Evolutionary conservation across 2,888 invertebrate species (phyloP).

Genomic region (Drosophila stalkeri): DNA sequence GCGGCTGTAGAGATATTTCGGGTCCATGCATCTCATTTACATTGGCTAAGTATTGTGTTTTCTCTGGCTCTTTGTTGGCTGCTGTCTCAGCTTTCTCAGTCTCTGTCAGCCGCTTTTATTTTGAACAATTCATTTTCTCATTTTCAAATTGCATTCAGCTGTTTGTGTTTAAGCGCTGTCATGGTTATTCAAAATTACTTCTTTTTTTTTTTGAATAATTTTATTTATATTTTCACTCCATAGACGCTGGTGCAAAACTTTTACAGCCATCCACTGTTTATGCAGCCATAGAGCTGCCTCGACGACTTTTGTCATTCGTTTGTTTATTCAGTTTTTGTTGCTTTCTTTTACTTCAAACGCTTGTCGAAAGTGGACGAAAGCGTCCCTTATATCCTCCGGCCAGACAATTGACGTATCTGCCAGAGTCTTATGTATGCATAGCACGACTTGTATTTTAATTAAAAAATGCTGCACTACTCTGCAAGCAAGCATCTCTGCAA

Average conservation of each 20-base stretch:
- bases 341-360: slow-evolving; percentile 32
- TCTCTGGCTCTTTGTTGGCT: slow-evolving; percentile 32
- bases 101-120: slow-evolving; percentile 49
- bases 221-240: slow-evolving; percentile 68
- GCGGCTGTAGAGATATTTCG: slow-evolving; percentile 47
- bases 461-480: slow-evolving; percentile 23
- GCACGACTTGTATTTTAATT: slow-evolving; percentile 59
- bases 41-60: slow-evolving; percentile 34
- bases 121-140: slow-evolving; percentile 58
- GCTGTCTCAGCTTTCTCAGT: slow-evolving; percentile 24
- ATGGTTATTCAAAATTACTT: slow-evolving; percentile 72
- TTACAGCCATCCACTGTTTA: slow-evolving; percentile 10
- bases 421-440: slow-evolving; percentile 9
- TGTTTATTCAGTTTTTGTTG: slow-evolving; percentile 64
- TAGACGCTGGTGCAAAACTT: slow-evolving; percentile 39
- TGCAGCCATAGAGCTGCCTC: slow-evolving; percentile 20
- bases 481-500: slow-evolving; percentile 2
- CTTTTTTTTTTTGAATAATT: slow-evolving; percentile 69
- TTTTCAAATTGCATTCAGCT: slow-evolving; percentile 74
- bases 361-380: slow-evolving; percentile 54
- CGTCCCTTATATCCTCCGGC: slow-evolving; percentile 6
- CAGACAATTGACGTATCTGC: slow-evolving; percentile 48
- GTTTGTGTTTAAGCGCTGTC: slow-evolving; percentile 68
- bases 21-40: slow-evolving; percentile 65
- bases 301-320: slow-evolving; percentile 55